These are phyloP conservation scores for Pomacea maculata DNA, from an alignment of 1,140 invertebrate genomes.

Conservation along the genomic window DNA sequence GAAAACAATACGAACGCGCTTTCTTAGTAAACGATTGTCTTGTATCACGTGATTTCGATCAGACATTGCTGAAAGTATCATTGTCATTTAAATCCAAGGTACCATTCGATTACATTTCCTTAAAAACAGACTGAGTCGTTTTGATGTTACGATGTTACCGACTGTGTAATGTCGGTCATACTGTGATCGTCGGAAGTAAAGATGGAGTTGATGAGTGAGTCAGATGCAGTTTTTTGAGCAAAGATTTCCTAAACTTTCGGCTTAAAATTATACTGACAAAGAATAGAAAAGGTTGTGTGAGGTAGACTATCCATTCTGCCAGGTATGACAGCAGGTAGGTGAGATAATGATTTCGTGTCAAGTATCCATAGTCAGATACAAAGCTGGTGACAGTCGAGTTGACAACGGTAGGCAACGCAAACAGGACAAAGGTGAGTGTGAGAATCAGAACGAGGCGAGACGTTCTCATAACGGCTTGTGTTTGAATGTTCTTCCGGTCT, in stretches of 20 bases:
- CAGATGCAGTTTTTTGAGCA: no score
- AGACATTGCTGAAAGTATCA: no score
- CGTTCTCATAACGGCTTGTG: neutral
- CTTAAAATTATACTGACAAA: neutral
- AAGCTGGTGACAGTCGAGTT: neutral
- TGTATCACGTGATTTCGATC: no score
- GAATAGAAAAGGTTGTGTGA: neutral
- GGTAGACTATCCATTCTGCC: neutral
- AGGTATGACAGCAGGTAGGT: neutral
- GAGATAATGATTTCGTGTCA: neutral
- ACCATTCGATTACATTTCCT: no score
- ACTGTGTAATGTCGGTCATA: no score
- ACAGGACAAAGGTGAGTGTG: neutral
- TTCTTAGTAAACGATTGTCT: no score
- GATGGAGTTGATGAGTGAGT: no score
- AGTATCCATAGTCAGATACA: neutral
- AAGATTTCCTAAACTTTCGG: neutral
- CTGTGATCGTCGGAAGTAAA: no score
- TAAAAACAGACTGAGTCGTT: no score
- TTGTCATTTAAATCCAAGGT: no score
- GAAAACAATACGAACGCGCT: no score
- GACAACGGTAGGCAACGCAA: neutral
- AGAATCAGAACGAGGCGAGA: conserved; percentile 2
- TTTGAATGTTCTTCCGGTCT: neutral
- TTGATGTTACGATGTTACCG: no score